These are phyloP conservation scores for Brachypodius melanocephalos DNA, from an alignment of 2,113 vertebrate genomes.

Conservation along the genomic window DNA sequence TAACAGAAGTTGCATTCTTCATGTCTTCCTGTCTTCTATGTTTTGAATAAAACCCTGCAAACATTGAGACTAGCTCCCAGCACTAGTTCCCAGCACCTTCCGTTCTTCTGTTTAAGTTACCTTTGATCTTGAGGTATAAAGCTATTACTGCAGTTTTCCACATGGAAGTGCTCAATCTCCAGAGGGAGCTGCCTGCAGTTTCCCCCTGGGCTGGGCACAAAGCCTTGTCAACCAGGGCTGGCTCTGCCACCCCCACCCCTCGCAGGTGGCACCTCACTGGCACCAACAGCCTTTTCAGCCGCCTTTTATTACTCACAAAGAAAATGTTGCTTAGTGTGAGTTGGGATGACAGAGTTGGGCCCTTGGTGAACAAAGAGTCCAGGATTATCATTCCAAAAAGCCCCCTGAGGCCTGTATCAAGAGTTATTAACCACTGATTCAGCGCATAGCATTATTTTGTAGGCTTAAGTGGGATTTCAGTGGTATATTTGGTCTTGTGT, in stretches of 20 bases:
- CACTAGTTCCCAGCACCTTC: background rate
- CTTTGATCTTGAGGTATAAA: background rate
- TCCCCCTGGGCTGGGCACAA: background rate
- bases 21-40: background rate
- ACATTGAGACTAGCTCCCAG: background rate
- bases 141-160: background rate
- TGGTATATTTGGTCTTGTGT: conserved; percentile 47
- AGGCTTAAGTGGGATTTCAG: conserved; percentile 51
- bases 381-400: conserved; percentile 51
- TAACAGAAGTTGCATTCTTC: background rate
- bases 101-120: background rate
- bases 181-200: background rate
- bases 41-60: background rate
- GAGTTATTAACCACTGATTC: conserved; percentile 54
- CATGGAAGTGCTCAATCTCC: background rate
- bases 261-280: background rate
- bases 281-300: background rate
- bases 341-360: conserved; percentile 17
- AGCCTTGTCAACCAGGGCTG: background rate
- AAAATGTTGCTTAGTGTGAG: background rate
- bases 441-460: conserved; percentile 41
- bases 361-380: conserved; percentile 38
- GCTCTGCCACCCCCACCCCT: background rate
- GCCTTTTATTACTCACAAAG: background rate
- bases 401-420: conserved; percentile 28